Percentiles rank a stretch among this genome's conserved stretches.
Conservation (phyloP, 1,140 invertebrate genomes). For the Drosophila lacteicornis region DNA sequence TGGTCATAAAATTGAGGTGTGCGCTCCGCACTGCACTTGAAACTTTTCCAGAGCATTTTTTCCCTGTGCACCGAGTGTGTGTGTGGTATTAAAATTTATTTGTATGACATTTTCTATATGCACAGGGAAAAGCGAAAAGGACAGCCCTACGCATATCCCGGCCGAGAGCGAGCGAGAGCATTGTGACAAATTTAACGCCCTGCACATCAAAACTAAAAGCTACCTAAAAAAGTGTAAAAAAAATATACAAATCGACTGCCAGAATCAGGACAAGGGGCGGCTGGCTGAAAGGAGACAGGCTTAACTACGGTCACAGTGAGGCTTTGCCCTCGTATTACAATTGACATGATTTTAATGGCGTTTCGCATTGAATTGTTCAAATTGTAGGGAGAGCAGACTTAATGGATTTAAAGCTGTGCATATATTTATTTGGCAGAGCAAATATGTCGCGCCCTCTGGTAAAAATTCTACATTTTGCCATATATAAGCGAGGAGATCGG, state of each 20-base stretch:
- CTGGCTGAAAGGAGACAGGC: conserved; percentile 26
- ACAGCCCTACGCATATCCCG: not conserved
- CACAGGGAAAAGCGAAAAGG: conserved; percentile 17
- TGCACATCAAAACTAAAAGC: conserved; percentile 70
- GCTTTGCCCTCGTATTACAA: conserved; percentile 57
- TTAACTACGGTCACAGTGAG: conserved; percentile 54
- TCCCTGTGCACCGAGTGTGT: conserved; percentile 17
- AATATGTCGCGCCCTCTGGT: not conserved
- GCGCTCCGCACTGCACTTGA: conserved; percentile 47
- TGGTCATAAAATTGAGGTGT: conserved; percentile 29
- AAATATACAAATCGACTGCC: conserved; percentile 6
- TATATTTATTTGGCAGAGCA: conserved; percentile 20
- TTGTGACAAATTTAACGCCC: conserved; percentile 74
- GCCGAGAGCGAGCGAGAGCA: conserved; percentile 26
- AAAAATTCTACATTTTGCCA: not conserved
- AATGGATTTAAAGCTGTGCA: conserved; percentile 35
- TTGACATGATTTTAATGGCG: conserved; percentile 70
- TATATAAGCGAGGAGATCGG: not conserved
- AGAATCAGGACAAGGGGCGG: conserved; percentile 6
- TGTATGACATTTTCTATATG: conserved; percentile 66
- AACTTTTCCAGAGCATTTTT: conserved; percentile 47
- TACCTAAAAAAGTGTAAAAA: conserved; percentile 24
- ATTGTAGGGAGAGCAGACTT: conserved; percentile 12
- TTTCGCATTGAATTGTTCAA: conserved; percentile 50
- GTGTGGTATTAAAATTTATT: conserved; percentile 76